Base-by-base conservation (phyloP, 1,140 invertebrate genomes). In the Micrasema minimum region DNA sequence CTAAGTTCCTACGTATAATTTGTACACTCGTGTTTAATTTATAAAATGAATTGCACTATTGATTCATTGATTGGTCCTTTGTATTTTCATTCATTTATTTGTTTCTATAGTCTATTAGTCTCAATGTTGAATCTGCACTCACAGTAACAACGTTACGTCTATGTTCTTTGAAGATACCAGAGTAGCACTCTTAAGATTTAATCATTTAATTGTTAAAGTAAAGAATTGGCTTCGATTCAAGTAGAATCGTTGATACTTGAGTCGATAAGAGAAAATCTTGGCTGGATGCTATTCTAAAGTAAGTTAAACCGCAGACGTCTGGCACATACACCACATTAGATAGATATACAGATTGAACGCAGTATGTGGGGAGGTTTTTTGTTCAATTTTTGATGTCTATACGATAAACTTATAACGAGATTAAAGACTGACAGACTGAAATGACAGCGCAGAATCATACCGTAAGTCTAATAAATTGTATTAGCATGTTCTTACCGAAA, bases 271-370 rank as follows among this genome's bases (percentile, higher is more conserved):
- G 22, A n/a, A 23, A 67, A 67, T 55, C 50, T 50, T 16, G 16
- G 51, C 65, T 43, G 11, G 22, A 53, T 43, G 50, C 53, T 66
- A 35, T 46, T 35, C 35, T 18, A 37, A 41, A 67, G 65, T 31
- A 45, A 67, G 65, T 31, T 50, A 67, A 57, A 31, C 65, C 65
- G 65, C 65, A 67, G 65, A 67, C 65, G 65, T 67, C 51, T 67
- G 50, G 11, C 6, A 37, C n/a, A 43, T 31, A 18, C 43, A 35
- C 31, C 26, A 31, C 26, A 4, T 2, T 31, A 31, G 26, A 31
- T 4, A 7, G 26, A 31, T n/a, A 45, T n/a, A n/a, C n/a, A n/a
- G n/a, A n/a, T n/a, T n/a, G 14, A 16, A 45, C 41, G 41, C 14
- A 5, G 41, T n/a, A 12, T n/a, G 14, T 16, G 41, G 11, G 11